A percentile compares a stretch with the other conserved stretches of the same genome.
phyloP scores from a whole-genome alignment of 2,113 vertebrate genomes.

The Bubo bubo region DNA sequence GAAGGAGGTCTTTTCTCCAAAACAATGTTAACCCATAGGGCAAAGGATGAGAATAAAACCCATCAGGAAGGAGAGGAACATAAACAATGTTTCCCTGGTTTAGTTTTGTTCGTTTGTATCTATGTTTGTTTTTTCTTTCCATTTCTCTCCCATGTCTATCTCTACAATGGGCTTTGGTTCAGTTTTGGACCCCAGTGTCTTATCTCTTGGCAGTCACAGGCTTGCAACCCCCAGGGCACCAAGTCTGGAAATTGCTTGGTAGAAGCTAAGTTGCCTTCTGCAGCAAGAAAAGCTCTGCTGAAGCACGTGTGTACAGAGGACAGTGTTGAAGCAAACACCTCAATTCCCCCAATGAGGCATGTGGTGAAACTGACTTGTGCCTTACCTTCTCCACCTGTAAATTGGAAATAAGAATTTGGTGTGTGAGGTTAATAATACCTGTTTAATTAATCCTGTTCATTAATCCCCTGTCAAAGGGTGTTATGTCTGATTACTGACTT shows the following conservation, averaged over 20 bases:
- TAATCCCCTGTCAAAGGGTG: not conserved
- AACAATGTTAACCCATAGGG: not conserved
- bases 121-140: not conserved
- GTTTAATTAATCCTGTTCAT: not conserved
- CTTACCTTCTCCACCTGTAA: not conserved
- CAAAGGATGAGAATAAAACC: not conserved
- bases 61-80: not conserved
- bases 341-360: fast-evolving
- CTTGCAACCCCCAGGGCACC: not conserved
- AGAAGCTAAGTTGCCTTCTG: not conserved
- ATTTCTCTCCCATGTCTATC: not conserved
- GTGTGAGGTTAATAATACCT: not conserved
- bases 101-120: not conserved
- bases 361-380: not conserved
- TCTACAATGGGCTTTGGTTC: not conserved
- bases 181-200: not conserved
- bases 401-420: not conserved
- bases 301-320: not conserved
- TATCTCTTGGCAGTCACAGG: not conserved
- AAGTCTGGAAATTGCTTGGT: not conserved
- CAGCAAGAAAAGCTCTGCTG: not conserved
- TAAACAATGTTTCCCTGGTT: not conserved
- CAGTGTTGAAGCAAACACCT: not conserved
- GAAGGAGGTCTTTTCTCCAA: not conserved
- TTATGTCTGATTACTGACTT: not conserved